Percentiles rank a stretch among this genome's conserved stretches.
Conservation (phyloP, 1,140 invertebrate species). For the Linepithema humile region DNA sequence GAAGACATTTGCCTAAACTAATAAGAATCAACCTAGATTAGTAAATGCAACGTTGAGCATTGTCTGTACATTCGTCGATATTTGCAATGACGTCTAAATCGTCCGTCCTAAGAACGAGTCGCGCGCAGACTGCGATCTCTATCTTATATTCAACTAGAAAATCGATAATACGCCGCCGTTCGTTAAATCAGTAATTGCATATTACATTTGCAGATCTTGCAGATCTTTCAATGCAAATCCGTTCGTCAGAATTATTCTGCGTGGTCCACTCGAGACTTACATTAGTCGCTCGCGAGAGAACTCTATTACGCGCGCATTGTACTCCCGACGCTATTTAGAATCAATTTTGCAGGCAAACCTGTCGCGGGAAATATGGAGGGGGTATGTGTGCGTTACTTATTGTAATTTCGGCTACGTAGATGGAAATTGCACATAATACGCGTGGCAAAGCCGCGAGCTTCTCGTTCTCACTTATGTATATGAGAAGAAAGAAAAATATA, state of each 20-base stretch:
- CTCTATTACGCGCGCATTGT: neutral
- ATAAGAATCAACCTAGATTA: conserved; percentile 30
- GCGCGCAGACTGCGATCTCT: neutral
- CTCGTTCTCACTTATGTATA: neutral
- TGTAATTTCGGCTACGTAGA: neutral
- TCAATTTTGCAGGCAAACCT: conserved; percentile 12
- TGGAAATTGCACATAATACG: neutral
- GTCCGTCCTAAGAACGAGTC: neutral
- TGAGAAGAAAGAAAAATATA: conserved; percentile 7
- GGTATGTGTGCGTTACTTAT: neutral
- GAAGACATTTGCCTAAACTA: conserved; percentile 50
- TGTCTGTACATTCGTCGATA: neutral
- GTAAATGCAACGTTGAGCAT: conserved; percentile 58
- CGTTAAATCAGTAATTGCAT: conserved; percentile 9
- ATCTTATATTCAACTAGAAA: neutral
- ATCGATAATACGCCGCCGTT: neutral
- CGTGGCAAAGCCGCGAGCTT: neutral
- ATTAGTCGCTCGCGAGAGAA: neutral
- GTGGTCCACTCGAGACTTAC: neutral
- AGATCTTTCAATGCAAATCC: too few relatives aligned
- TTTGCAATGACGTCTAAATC: conserved; percentile 27
- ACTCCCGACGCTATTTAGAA: neutral
- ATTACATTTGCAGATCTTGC: conserved; percentile 1
- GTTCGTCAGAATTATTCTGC: conserved; percentile 23
- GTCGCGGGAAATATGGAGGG: neutral